phyloP scores from a whole-genome alignment of 2,113 vertebrate genomes.

The Calyptomena viridis region DNA sequence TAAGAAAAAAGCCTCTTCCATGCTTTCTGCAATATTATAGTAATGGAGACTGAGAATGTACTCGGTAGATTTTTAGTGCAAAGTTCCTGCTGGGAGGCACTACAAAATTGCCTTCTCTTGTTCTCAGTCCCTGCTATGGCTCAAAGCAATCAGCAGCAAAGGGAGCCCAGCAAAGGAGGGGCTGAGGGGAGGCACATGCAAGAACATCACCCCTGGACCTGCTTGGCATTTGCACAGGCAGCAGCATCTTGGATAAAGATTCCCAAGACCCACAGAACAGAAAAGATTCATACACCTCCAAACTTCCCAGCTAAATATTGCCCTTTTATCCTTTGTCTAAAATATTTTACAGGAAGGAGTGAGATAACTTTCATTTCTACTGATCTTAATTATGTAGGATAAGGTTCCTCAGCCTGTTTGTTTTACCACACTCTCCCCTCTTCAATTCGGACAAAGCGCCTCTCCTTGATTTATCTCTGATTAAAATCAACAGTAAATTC shows the following conservation, averaged over 20 bases:
- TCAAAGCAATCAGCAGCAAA: background rate
- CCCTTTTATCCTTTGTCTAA: background rate
- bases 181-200: fast-evolving
- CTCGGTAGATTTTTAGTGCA: background rate
- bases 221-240: background rate
- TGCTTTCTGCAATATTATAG: background rate
- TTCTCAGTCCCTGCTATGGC: background rate
- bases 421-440: background rate
- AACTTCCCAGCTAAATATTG: background rate
- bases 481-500: background rate
- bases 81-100: background rate
- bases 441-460: background rate
- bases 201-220: background rate
- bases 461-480: background rate
- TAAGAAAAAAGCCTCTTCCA: background rate
- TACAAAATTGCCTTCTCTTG: background rate
- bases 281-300: background rate
- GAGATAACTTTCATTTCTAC: background rate
- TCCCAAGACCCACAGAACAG: background rate
- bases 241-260: background rate
- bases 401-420: background rate
- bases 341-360: background rate
- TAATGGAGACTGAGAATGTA: background rate
- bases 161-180: background rate
- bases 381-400: background rate